Base-by-base conservation (phyloP, 1,140 invertebrate species). In the Asbolus verrucosus region DNA sequence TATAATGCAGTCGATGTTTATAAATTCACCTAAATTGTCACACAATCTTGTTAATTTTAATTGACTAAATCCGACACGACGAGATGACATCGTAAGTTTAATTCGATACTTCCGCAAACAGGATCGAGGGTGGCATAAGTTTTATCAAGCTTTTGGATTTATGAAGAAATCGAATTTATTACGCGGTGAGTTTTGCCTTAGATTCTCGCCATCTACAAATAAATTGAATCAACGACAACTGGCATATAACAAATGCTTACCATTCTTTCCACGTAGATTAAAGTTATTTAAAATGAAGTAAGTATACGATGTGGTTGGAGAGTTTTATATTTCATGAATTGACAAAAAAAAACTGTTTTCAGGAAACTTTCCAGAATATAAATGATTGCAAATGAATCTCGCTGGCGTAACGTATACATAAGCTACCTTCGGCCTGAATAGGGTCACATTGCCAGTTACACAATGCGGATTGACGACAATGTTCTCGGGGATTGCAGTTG, bases 341-440 rank as follows among this genome's bases (percentile, higher is more conserved):
- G 67, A 69, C 54, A 63, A 38, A 60, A 39, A 46, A 70, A 70
- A 70, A 66, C 31, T 63, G 69, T 65, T 70, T 65, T 70, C 62
- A 39, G 33, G 68, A 70, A 70, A 65, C 33, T 66, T 70, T 70
- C 43, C 62, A 66, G 69, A 70, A 70, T 70, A 70, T 70, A 70
- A 70, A 70, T 66, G 69, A 70, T 70, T 70, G 69, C 69, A 70
- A 70, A 70, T 70, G 62, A 63, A 70, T 70, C 69, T 70, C 60
- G 2, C 43, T 31, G 43, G 31, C 62, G 43, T 65, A 60, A 70
- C 43, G 31, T 65, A 66, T 65, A 70, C 41, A 33, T 41, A 65
- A 39, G 30, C 60, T 70, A 65, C 61, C 61, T 65, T 65, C 41
- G 9, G 8, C n/a, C 30, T 18, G 43, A 70, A 65, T 65, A 33